Base-by-base conservation (phyloP, 1,140 invertebrate genomes). In the Fopius arisanus region DNA sequence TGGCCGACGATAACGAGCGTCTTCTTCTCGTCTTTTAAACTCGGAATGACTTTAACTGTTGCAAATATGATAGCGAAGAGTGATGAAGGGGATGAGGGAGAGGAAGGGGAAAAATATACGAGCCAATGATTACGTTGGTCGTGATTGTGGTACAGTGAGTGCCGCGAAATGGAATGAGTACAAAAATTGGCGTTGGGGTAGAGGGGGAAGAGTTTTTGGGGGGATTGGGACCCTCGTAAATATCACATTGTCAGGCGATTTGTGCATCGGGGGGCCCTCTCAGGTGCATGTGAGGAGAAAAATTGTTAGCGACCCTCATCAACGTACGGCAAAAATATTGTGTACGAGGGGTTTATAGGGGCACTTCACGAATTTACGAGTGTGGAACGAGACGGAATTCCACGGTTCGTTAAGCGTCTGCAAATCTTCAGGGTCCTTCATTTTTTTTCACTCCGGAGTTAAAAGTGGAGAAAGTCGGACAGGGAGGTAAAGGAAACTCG, bases 351-450 rank as follows among this genome's bases (percentile, higher is more conserved):
- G 19, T 23, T 59, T 59, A 48, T 48, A 48, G 43, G 43, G 19
- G 54, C 54, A 59, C 54, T 23, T 66, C 31, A 40, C 23, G 21
- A 74, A 74, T 74, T 74, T 70, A 74, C 41, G 59, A 74, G 73
- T 68, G 33, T 70, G 31, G 29, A 33, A 33, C 67, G 62, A 70
- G 59, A 74, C 67, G 66, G 63, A 63, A 74, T 74, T 74, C 73
- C 73, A 74, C 59, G 67, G 31, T 74, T 74, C 73, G 73, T 74
- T 74, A 74, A 73, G 23, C 40, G 28, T 67, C 33, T 67, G 73
- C 73, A 74, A 74, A 74, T 74, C 72, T 74, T 63, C 48, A 65
- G 26, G 29, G 62, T 65, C 29, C 62, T 65, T 31, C 54, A 62
- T 48, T 48, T 48, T 48, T 37, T 37, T n/a, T n/a, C 12, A 62